Evolutionary conservation across 2,113 vertebrate species (phyloP).

Genomic region (Reinhardtius hippoglossoides): DNA sequence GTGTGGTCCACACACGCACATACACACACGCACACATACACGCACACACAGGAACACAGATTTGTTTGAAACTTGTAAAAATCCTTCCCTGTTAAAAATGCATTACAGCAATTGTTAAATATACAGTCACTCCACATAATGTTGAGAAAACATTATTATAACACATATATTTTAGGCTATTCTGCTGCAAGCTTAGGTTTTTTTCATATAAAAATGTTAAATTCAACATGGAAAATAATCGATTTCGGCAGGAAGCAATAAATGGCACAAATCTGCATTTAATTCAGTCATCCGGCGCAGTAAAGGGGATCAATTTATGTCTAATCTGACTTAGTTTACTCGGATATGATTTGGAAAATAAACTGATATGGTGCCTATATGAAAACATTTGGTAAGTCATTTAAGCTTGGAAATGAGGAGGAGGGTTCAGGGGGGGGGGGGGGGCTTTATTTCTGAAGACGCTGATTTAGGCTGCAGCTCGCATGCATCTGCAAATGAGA

Average conservation of each 20-base stretch:
- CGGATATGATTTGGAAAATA: conserved; percentile 26
- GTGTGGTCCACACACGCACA: background rate
- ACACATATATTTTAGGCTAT: background rate
- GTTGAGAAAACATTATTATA: background rate
- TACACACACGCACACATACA: background rate
- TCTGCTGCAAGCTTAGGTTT: background rate
- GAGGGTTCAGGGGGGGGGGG: conserved; percentile 17
- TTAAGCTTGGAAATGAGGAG: conserved; percentile 59
- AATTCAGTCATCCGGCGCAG: conserved; percentile 1
- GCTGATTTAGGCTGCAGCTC: conserved; percentile 71
- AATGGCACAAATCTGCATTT: conserved; percentile 1
- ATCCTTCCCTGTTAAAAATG: conserved; percentile 9
- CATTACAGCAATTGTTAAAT: no score
- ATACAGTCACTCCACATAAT: no score
- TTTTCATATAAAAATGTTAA: background rate
- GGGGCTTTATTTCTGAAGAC: conserved; percentile 73
- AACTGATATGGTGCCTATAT: conserved; percentile 28
- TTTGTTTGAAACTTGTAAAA: conserved; percentile 45
- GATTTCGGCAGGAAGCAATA: background rate
- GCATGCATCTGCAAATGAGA: conserved; percentile 91
- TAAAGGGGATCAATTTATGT: conserved; percentile 2
- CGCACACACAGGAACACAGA: conserved; percentile 33
- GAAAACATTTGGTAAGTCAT: conserved; percentile 55
- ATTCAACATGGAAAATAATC: background rate
- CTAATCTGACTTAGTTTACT: conserved; percentile 33